Evolutionary conservation across 2,888 invertebrate genomes (phyloP).

Genomic region (Argynnis bischoffii): DNA sequence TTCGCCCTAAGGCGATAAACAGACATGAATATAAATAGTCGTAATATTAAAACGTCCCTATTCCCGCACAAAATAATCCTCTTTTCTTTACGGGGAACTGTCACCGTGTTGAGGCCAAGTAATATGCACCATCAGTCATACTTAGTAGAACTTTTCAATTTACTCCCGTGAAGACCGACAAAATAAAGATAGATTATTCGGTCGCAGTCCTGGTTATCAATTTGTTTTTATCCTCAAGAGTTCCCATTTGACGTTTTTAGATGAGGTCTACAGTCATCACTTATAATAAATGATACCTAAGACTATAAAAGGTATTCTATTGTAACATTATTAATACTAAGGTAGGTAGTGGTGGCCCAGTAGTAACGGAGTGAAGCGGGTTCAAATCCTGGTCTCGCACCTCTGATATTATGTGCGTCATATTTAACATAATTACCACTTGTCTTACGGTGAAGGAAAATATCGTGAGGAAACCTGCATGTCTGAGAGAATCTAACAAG

Average conservation of each 20-base stretch:
- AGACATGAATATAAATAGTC: conserved; percentile 77
- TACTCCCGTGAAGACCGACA: conserved; percentile 64
- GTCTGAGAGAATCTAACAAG: too few species aligned
- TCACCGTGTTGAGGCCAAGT: conserved; percentile 70
- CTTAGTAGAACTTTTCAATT: conserved; percentile 81
- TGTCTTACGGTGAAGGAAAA: too few species aligned
- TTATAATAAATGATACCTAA: too few species aligned
- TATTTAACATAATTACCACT: too few species aligned
- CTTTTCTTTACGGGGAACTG: conserved; percentile 71
- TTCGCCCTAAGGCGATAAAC: conserved; percentile 59
- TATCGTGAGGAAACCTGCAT: too few species aligned
- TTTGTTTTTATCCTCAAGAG: conserved; percentile 14
- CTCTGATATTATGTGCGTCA: too few species aligned
- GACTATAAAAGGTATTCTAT: too few species aligned
- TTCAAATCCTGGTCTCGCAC: too few species aligned
- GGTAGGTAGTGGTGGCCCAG: too few species aligned
- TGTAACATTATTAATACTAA: too few species aligned
- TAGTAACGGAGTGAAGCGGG: too few species aligned
- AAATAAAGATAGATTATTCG: conserved; percentile 75
- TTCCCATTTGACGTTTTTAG: conserved; percentile 3
- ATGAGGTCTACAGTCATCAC: not conserved
- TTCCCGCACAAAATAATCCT: conserved; percentile 72
- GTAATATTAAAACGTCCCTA: conserved; percentile 75
- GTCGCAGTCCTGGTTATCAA: conserved; percentile 24
- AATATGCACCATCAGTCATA: conserved; percentile 80